Evolutionary conservation across 2,888 invertebrate genomes (phyloP).

Genomic region (Idaea straminata): DNA sequence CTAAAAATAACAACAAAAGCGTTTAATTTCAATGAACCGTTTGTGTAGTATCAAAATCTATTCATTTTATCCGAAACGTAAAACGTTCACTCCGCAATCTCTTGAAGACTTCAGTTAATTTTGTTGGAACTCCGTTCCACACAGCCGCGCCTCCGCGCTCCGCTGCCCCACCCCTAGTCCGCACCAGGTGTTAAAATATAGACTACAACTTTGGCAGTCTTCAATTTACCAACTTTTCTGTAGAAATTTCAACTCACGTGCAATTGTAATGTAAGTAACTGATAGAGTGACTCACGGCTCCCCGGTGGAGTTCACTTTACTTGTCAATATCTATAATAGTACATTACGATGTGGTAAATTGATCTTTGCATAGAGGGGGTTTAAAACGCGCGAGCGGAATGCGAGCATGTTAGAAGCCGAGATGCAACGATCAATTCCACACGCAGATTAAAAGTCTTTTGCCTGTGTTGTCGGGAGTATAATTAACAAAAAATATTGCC

Average conservation of each 20-base stretch:
- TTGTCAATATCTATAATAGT: conserved; percentile 8
- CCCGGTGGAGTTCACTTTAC: background rate
- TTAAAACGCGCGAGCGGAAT: too few species aligned
- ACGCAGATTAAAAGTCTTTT: too few species aligned
- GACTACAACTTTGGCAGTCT: conserved; percentile 47
- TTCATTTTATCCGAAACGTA: conserved; percentile 49
- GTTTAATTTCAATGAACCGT: conserved; percentile 40
- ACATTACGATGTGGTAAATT: too few species aligned
- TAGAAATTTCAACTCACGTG: conserved; percentile 55
- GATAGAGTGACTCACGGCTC: conserved; percentile 41
- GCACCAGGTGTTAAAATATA: conserved; percentile 57
- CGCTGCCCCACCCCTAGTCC: conserved; percentile 12
- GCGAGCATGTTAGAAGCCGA: too few species aligned
- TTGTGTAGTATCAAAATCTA: conserved; percentile 41
- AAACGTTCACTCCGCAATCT: conserved; percentile 45
- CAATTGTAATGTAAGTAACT: conserved; percentile 51
- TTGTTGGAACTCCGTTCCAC: conserved; percentile 40
- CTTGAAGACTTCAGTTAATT: conserved; percentile 53
- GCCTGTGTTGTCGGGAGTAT: too few species aligned
- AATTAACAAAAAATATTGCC: too few species aligned
- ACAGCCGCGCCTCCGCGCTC: conserved; percentile 29
- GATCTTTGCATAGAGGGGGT: too few species aligned
- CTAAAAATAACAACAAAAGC: conserved; percentile 37
- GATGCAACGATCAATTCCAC: too few species aligned
- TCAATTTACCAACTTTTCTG: conserved; percentile 48